Percentiles rank a stretch among this genome's conserved stretches.
Evolutionary conservation across 2,113 vertebrate genomes (phyloP).

Genomic region (Columba janthina): DNA sequence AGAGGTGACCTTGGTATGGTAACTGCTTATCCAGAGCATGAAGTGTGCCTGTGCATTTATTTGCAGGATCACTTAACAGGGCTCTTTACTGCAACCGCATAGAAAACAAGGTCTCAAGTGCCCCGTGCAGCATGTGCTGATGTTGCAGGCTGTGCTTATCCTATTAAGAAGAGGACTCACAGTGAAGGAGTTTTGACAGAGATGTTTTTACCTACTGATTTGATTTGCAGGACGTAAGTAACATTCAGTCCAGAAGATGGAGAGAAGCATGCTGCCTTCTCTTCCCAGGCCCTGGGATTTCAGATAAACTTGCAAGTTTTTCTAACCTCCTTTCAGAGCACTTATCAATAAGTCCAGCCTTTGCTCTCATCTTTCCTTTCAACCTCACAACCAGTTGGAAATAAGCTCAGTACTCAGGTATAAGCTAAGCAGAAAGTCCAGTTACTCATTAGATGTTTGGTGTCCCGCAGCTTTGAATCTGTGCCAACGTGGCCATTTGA

Average conservation of each 20-base stretch:
- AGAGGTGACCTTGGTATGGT: background rate
- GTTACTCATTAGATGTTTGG: background rate
- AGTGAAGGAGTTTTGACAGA: background rate
- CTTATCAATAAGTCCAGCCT: background rate
- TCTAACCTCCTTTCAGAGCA: background rate
- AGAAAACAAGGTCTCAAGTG: background rate
- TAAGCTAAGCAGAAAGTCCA: background rate
- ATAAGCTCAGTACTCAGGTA: background rate
- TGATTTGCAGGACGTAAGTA: background rate
- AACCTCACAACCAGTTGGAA: background rate
- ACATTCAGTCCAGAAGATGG: background rate
- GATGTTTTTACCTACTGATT: background rate
- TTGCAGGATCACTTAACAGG: background rate
- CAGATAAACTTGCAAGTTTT: background rate
- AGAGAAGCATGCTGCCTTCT: background rate
- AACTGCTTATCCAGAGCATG: background rate
- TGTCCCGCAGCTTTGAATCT: background rate
- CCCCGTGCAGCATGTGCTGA: background rate
- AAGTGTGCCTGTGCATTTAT: background rate
- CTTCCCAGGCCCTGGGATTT: background rate
- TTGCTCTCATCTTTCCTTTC: no score
- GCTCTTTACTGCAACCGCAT: background rate
- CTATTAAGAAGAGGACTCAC: background rate
- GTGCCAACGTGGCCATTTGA: background rate
- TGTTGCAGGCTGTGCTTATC: accelerated